Percentiles rank a stretch among this genome's conserved stretches.
These are phyloP conservation scores for Nannobrachium achirus DNA, from an alignment of 2,113 vertebrate genomes.

Conservation along the genomic window DNA sequence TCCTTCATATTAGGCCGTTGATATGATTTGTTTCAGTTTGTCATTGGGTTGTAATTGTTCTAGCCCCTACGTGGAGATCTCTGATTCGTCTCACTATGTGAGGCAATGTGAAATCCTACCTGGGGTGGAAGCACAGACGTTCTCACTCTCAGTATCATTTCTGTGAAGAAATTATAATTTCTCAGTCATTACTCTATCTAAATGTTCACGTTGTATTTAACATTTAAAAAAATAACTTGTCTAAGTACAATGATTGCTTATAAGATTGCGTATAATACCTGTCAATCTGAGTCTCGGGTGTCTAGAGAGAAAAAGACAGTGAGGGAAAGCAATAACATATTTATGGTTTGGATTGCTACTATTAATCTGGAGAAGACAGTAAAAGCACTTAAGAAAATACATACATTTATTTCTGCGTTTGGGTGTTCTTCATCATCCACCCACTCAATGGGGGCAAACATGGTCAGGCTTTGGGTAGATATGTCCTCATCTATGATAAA, in stretches of 20 bases:
- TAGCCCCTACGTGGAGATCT: no score
- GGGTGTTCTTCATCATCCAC: constrained; percentile 49
- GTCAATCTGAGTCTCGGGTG: background rate
- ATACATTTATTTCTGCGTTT: constrained; percentile 18
- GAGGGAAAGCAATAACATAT: background rate
- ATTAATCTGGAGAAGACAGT: background rate
- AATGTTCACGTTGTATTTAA: background rate
- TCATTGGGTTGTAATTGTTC: no score
- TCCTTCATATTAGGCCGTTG: no score
- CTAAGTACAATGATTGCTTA: background rate
- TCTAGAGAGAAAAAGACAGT: background rate
- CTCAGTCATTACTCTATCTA: background rate
- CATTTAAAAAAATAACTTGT: background rate
- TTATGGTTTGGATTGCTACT: background rate
- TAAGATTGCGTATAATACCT: constrained; percentile 30
- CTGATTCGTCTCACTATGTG: background rate
- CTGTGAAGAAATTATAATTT: constrained; percentile 27
- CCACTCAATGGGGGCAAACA: constrained; percentile 49
- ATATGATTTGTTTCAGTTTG: no score
- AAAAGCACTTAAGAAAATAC: background rate
- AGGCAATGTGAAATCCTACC: constrained; percentile 24
- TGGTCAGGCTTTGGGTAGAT: background rate
- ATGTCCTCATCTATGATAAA: constrained; percentile 12
- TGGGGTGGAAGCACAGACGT: background rate
- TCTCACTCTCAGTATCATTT: background rate